Base-by-base conservation (phyloP, 1,140 invertebrate species). In the Brachionus calyciflorus region DNA sequence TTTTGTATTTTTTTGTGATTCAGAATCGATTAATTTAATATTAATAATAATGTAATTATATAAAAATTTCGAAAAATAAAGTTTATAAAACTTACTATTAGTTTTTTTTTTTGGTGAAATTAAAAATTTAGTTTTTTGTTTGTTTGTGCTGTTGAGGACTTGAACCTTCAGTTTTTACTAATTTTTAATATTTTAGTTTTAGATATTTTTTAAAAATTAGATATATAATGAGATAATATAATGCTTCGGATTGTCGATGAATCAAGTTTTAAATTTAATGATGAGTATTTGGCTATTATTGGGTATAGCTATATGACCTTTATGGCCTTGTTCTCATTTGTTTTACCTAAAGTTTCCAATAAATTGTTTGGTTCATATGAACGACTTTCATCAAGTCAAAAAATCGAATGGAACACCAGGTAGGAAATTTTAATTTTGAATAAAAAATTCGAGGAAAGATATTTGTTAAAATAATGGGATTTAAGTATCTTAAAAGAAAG, bases 391-490 rank as follows among this genome's bases (percentile, higher is more conserved):
- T 10, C 30, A 6, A 30, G 26, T 9, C 46, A 73, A 28, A 73
- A 73, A 73, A 28, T 73, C 26, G 69, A 73, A 51, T 73, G 69
- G 69, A 73, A 73, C 30, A 78, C n/a, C 78, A 82, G 82, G 60
- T 60, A 60, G 7, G 17, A 7, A n/a, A n/a, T n/a, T n/a, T n/a
- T n/a, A n/a, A n/a, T n/a, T n/a, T n/a, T n/a, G n/a, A n/a, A n/a
- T n/a, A n/a, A n/a, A n/a, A n/a, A n/a, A n/a, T n/a, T n/a, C n/a
- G n/a, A n/a, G n/a, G n/a, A n/a, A n/a, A n/a, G n/a, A n/a, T n/a
- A n/a, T n/a, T n/a, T n/a, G n/a, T n/a, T n/a, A n/a, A n/a, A n/a
- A n/a, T n/a, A n/a, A n/a, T n/a, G n/a, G n/a, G n/a, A n/a, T n/a
- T n/a, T n/a, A n/a, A n/a, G n/a, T n/a, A n/a, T n/a, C n/a, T n/a